Evolutionary conservation across 1,140 invertebrate genomes (phyloP), one percentile per base, ranked within the genome.

Genomic region (Drosophila bipectinata): DNA sequence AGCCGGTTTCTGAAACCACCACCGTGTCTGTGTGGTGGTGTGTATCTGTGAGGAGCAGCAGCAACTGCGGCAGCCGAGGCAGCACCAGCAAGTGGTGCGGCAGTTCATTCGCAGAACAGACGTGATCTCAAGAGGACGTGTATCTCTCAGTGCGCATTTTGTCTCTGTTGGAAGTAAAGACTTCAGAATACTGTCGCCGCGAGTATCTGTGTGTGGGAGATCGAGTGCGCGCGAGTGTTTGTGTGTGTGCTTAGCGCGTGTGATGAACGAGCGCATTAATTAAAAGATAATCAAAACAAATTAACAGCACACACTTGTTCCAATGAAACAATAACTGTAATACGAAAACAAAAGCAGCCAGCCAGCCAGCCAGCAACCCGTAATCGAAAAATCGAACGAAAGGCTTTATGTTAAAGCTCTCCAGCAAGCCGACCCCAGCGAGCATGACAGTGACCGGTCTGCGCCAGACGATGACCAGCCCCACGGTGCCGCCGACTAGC

Each of bases 361-460:
- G 39, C 10, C 18, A 60, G 26, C 26, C 54, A n/a, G 18, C 7
- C 14, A 47, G 14, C 44, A 47, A 45, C 14, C 15, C 8, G 41
- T 18, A 18, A 45, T n/a, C 39, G 12, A 41, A n/a, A 41, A 14
- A 52, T 28, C 47, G 12, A 66, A 41, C 58, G 28, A 47, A 59
- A 80, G 67, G 73, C 80, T 84, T 83, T 89, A 89, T 89, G 83
- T 83, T 88, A 88, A 88, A 79, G 75, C 76, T 84, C 55, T 81
- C 78, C 44, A 72, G 53, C 54, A 75, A 55, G 41, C 61, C 72
- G 14, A 72, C 55, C 54, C 53, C 72, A 59, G 60, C 73, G 68
- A 80, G 82, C 76, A 92, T 92, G 91, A 92, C 91, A 81, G 91
- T 92, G 72, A 92, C 91, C 79, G 90, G 91, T 74, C 81, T 92